A percentile compares a stretch with the other conserved stretches of the same genome.
Evolutionary conservation across 2,797 vertebrate species (phyloP).

Genomic region (Erpetoichthys calabaricus): DNA sequence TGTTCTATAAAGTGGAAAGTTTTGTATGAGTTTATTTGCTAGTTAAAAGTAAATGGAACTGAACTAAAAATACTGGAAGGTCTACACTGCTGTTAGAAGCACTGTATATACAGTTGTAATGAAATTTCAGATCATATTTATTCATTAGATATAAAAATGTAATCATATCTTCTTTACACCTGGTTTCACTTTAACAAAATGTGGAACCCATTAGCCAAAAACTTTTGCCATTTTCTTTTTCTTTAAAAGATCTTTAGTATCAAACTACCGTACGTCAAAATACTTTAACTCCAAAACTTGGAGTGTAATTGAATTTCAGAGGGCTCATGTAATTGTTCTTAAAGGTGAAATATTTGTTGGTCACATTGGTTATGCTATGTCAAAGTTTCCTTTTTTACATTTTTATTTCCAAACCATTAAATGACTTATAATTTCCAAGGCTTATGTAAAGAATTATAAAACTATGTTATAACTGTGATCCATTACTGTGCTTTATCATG

Average conservation of each 20-base stretch:
- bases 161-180: background rate
- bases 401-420: constrained; percentile 3
- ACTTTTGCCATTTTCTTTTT: background rate
- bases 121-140: constrained; percentile 4
- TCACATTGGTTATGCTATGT: background rate
- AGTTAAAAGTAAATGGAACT: no score
- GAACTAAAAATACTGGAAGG: background rate
- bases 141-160: background rate
- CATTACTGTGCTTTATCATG: background rate
- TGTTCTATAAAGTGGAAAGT: no score
- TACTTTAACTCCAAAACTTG: background rate
- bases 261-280: background rate
- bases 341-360: constrained; percentile 1
- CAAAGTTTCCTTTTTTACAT: background rate
- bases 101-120: constrained; percentile 1
- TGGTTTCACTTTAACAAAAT: no score
- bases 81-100: background rate
- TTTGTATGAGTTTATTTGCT: no score
- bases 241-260: background rate
- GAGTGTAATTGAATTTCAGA: background rate
- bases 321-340: background rate
- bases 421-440: constrained; percentile 4
- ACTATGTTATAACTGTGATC: background rate
- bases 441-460: constrained; percentile 3
- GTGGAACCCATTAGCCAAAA: background rate